Base-by-base conservation (phyloP, 2,113 vertebrate species). In the Nothobranchius kuhntae region DNA sequence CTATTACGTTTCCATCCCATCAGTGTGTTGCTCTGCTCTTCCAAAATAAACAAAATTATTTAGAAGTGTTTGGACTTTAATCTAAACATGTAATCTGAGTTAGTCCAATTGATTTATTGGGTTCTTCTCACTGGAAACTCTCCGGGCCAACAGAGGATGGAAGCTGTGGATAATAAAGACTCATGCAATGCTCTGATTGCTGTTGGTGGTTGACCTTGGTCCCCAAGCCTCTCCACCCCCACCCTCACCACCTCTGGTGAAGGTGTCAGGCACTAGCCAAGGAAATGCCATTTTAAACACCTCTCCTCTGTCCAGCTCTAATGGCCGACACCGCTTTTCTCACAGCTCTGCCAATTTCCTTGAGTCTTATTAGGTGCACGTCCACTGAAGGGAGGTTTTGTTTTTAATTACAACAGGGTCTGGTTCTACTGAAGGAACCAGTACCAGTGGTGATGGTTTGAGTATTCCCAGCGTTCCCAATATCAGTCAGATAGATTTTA, bases 241-340 rank as follows among this genome's bases (percentile, higher is more conserved):
- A 68, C 30, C 30, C 30, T 4, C 30, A 3, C 30, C 30, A 63
- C 76, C 74, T 60, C 66, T 47, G 68, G 71, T 78, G 77, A 69
- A 83, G 76, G 82, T 81, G 82, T 81, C 56, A 65, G 67, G 78
- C 73, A 86, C 82, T 80, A 86, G 75, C 68, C 30, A 72, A 90
- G 89, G 83, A 89, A 85, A 89, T 87, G 83, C 78, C 84, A 90
- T 87, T 89, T 85, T 84, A 86, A 87, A 87, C 86, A 89, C 84
- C 87, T 73, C 83, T 78, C 71, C 5, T 68, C 71, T 21, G 63
- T 64, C 69, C 46, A 62, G 68, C 65, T 45, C 74, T 85, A 87
- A 86, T 70, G 61, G 80, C 80, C 65, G n/a, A 81, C 78, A 75
- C 73, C 67, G 75, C 77, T 81, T 85, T 80, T 57, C 85, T 85